Evolutionary conservation across 2,797 vertebrate genomes (phyloP).

Genomic region (Novumbra hubbsi): DNA sequence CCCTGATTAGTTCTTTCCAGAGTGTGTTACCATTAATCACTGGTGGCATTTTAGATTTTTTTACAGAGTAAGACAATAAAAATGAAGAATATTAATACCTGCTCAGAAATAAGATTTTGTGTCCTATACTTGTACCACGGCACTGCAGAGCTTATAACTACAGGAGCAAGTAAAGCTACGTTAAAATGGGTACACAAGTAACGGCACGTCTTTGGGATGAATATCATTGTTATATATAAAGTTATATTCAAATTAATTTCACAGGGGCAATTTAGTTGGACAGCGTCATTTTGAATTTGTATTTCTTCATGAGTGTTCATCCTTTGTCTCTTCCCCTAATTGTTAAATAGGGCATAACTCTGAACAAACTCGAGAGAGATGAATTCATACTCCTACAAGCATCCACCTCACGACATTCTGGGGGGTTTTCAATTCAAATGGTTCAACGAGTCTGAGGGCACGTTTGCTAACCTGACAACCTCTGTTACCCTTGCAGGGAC

Average conservation of each 20-base stretch:
- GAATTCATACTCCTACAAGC: no score
- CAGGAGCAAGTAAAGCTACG: neutral
- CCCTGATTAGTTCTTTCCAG: constrained; percentile 19
- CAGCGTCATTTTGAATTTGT: neutral
- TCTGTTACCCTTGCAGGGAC: no score
- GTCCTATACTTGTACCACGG: neutral
- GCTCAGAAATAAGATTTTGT: neutral
- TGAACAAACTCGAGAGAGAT: no score
- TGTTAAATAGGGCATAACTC: no score
- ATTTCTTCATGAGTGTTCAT: no score
- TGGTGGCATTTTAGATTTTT: constrained; percentile 31
- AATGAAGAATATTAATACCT: neutral
- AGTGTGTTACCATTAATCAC: constrained; percentile 44
- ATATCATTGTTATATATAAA: no score
- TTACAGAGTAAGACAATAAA: neutral
- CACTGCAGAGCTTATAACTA: neutral
- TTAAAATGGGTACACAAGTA: no score
- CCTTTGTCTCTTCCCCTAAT: no score
- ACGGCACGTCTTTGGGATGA: neutral
- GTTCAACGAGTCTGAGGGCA: neutral
- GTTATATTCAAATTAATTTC: neutral
- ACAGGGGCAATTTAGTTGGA: neutral
- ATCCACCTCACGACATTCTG: no score
- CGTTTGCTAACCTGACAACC: neutral
- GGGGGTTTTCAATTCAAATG: no score